phyloP scores from a whole-genome alignment of 2,113 vertebrate species.

The Sinocyclocheilus rhinocerous region DNA sequence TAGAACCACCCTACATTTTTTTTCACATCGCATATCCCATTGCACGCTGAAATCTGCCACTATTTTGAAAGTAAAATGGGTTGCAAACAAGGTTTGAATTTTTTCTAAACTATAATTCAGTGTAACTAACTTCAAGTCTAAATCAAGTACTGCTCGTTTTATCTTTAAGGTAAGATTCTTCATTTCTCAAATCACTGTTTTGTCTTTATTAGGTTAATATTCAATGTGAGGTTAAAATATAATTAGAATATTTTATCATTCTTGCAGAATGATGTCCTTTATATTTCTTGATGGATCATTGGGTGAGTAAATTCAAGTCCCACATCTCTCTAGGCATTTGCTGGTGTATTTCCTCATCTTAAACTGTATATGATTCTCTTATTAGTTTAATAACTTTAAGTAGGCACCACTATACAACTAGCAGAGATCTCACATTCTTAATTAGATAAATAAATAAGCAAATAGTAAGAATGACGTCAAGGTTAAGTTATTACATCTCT shows the following conservation, averaged over 20 bases:
- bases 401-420: no score
- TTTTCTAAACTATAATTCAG: neutral
- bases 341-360: neutral
- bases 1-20: neutral
- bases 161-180: slow-evolving; percentile 10
- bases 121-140: neutral
- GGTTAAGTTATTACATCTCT: slow-evolving; percentile 43
- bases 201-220: neutral
- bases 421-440: no score
- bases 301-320: slow-evolving; percentile 1
- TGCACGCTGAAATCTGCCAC: neutral
- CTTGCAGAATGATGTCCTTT: slow-evolving; percentile 7
- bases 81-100: no score
- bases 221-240: neutral
- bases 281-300: neutral
- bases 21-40: neutral
- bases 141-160: neutral
- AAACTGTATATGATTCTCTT: neutral
- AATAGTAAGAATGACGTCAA: slow-evolving; percentile 49
- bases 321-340: neutral
- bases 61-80: neutral
- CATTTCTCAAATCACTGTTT: neutral
- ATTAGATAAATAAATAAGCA: slow-evolving; percentile 29
- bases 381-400: neutral
- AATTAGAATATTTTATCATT: neutral